Base-by-base conservation (phyloP, 2,888 invertebrate species). In the Lissonota sp. region DNA sequence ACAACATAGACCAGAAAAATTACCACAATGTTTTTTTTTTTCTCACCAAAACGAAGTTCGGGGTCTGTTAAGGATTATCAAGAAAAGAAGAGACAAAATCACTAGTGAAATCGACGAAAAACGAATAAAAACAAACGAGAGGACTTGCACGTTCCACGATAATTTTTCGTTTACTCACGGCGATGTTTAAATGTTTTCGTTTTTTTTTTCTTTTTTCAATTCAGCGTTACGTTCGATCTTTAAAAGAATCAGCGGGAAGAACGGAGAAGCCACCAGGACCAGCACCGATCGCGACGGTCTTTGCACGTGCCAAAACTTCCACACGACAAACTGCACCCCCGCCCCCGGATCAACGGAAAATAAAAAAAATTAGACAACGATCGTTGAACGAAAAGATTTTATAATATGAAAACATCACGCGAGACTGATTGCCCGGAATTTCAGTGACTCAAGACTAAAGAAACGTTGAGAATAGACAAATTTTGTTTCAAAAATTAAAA, bases 291-390 rank as follows among this genome's bases (percentile, higher is more conserved):
- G 88, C 88, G 88, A 88, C 85, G 83, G 83, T 84, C 86, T 91
- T 89, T 84, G 88, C 89, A 82, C 90, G 90, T 87, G 85, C 86
- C 88, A 86, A 87, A 86, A 87, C 87, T 88, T 87, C 90, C 88
- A 91, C 87, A 87, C 91, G 91, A 88, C 88, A 88, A 85, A 91
- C 91, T 91, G 83, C 12, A 14, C 6, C 12, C 12, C n/a, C 49
- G 78, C 83, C 85, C 51, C 58, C 88, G 84, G 89, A 72, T 83
- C 79, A 83, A 62, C 72, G 12, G 26, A 63, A 60, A 62, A 7
- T 46, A 16, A 14, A 8, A 0, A 60, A 39, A 44, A 16, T 49
- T 16, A 4, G 4, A 7, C 14, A 6, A 14, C 7, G 14, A 53
- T 16, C 14, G 14, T 5, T 12, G 53, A 53, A 14, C 14, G 14